Percentiles rank a stretch among this genome's conserved stretches.
Evolutionary conservation across 2,888 invertebrate species (phyloP).

Genomic region (Teleogryllus oceanicus): DNA sequence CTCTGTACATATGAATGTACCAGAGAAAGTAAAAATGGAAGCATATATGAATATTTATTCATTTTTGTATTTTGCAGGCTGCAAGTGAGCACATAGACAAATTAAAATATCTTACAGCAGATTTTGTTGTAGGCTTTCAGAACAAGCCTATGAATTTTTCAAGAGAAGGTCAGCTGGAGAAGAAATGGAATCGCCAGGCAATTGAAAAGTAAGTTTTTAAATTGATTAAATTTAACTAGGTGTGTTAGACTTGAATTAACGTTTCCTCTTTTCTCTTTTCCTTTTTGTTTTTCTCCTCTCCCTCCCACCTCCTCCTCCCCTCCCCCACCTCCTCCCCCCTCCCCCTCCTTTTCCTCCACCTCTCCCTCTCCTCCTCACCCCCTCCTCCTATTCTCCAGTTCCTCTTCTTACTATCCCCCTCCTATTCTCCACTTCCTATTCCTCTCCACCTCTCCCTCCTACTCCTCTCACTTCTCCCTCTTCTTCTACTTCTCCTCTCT

Average conservation of each 20-base stretch:
- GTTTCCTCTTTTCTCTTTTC: neutral
- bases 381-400: too few species aligned
- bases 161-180: constrained; percentile 54
- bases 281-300: neutral
- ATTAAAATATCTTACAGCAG: constrained; percentile 60
- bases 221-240: neutral
- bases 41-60: neutral
- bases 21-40: too few species aligned
- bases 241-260: neutral
- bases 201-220: constrained; percentile 48
- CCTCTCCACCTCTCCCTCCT: too few species aligned
- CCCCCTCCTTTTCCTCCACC: too few species aligned
- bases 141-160: constrained; percentile 56
- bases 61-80: constrained; percentile 52
- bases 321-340: too few species aligned
- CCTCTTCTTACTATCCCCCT: too few species aligned
- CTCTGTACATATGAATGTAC: too few species aligned
- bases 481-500: too few species aligned
- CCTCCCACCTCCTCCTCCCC: too few species aligned
- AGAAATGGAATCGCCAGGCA: constrained; percentile 55
- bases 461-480: too few species aligned
- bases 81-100: constrained; percentile 47
- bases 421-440: too few species aligned
- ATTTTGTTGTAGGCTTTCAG: constrained; percentile 70
- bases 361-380: too few species aligned